These are phyloP conservation scores for Pseudorhombus dupliciocellatus DNA, from an alignment of 2,113 vertebrate species.

Conservation along the genomic window DNA sequence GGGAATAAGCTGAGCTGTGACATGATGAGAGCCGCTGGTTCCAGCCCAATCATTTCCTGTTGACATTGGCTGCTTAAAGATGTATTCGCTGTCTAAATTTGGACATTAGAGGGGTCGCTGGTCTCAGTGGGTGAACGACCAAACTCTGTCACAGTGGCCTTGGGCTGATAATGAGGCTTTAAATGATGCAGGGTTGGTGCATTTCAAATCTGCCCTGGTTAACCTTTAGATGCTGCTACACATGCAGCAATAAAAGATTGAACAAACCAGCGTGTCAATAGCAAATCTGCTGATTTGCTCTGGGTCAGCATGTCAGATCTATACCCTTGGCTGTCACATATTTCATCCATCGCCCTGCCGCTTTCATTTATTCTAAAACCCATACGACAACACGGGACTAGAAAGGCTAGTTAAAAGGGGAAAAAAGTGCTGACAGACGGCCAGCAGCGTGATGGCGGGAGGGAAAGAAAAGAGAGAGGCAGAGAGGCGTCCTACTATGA, in stretches of 20 bases:
- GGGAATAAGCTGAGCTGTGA: not conserved
- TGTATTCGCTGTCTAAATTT: not conserved
- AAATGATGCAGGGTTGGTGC: conserved; percentile 31
- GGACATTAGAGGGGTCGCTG: conserved; percentile 7
- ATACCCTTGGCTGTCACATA: conserved; percentile 3
- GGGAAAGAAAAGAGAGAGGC: conserved; percentile 3
- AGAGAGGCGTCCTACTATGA: conserved; percentile 36
- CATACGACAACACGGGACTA: conserved; percentile 19
- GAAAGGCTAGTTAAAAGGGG: conserved; percentile 38
- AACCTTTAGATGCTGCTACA: conserved; percentile 43
- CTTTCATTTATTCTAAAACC: conserved; percentile 41
- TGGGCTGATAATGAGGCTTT: conserved; percentile 39
- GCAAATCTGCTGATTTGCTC: conserved; percentile 38
- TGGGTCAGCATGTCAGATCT: conserved; percentile 45
- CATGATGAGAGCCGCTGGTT: not conserved
- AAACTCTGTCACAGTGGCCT: conserved; percentile 10
- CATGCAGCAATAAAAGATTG: conserved; percentile 23
- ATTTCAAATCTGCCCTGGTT: conserved; percentile 29
- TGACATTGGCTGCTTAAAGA: not conserved
- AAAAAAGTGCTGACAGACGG: conserved; percentile 39
- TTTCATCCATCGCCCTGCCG: conserved; percentile 10
- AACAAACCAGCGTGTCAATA: conserved; percentile 36
- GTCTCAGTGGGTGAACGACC: conserved; percentile 1
- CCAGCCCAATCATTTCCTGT: not conserved
- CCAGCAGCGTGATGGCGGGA: conserved; percentile 19